Percentiles rank a stretch among this genome's conserved stretches.
These are phyloP conservation scores for Sapayoa aenigma DNA, from an alignment of 2,113 vertebrate genomes.

Conservation along the genomic window DNA sequence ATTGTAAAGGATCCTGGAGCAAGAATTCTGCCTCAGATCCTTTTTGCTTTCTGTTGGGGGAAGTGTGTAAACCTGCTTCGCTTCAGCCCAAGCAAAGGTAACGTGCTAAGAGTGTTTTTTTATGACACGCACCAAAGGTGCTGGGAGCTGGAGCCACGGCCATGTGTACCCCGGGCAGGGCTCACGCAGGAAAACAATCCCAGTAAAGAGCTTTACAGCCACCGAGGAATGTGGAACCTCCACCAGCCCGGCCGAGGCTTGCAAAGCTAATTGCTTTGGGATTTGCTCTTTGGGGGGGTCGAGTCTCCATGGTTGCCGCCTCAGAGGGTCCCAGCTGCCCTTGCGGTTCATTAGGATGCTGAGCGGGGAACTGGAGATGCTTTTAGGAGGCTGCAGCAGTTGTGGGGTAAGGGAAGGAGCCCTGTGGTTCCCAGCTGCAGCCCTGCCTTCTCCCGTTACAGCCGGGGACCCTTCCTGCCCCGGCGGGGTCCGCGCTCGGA, in stretches of 20 bases:
- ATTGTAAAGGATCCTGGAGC: constrained; percentile 61
- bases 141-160: constrained; percentile 4
- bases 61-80: not conserved
- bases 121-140: not conserved
- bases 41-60: not conserved
- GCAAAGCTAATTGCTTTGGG: constrained; percentile 58
- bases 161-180: constrained; percentile 23
- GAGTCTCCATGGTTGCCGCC: constrained; percentile 31
- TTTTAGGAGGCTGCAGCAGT: constrained; percentile 33
- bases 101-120: not conserved
- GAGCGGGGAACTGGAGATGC: constrained; percentile 37
- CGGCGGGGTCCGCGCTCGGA: accelerated
- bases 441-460: not conserved
- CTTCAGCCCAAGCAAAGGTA: not conserved
- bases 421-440: not conserved
- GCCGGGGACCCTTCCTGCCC: not conserved
- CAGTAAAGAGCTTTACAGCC: constrained; percentile 59
- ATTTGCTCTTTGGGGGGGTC: constrained; percentile 46
- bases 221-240: constrained; percentile 54
- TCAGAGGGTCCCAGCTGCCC: constrained; percentile 45
- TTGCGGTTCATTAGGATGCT: constrained; percentile 58
- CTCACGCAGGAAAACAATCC: constrained; percentile 36
- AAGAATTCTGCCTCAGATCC: constrained; percentile 39
- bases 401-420: constrained; percentile 37
- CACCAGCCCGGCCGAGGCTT: not conserved